Conservation (phyloP, 2,888 invertebrate genomes). For the Plagiodera versicolora region DNA sequence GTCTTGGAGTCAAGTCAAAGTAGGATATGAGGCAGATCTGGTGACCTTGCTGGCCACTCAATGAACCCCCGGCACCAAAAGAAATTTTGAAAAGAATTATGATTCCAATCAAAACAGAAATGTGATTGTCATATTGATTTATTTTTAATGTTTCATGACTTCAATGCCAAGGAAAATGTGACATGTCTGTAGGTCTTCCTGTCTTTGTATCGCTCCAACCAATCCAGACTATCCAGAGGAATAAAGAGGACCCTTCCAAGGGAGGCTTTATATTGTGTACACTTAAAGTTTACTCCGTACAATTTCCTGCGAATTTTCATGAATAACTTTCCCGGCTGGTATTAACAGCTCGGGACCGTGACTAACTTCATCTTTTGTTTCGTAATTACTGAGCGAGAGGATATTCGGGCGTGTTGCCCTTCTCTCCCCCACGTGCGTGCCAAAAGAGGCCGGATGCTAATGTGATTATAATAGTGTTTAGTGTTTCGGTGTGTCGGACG, state of each 20-base stretch:
- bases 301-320: constrained; percentile 10
- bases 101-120: too few species aligned
- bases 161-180: too few species aligned
- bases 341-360: not conserved
- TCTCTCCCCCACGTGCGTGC: not conserved
- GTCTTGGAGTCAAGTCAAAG: too few species aligned
- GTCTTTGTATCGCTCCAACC: not conserved
- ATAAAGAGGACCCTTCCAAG: not conserved
- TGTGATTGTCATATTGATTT: too few species aligned
- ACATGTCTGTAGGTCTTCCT: too few species aligned
- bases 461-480: not conserved
- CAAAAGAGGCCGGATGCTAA: not conserved
- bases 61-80: too few species aligned
- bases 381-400: not conserved
- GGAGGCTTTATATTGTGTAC: not conserved
- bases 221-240: not conserved
- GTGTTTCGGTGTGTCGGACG: not conserved
- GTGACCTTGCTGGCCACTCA: too few species aligned
- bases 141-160: too few species aligned
- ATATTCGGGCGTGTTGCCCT: not conserved
- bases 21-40: too few species aligned
- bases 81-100: too few species aligned
- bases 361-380: not conserved
- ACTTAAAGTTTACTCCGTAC: constrained; percentile 10
- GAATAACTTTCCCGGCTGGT: constrained; percentile 4